Evolutionary conservation across 2,113 vertebrate species (phyloP), one percentile per base, ranked within the genome.

Genomic region (Lutjanus erythropterus): DNA sequence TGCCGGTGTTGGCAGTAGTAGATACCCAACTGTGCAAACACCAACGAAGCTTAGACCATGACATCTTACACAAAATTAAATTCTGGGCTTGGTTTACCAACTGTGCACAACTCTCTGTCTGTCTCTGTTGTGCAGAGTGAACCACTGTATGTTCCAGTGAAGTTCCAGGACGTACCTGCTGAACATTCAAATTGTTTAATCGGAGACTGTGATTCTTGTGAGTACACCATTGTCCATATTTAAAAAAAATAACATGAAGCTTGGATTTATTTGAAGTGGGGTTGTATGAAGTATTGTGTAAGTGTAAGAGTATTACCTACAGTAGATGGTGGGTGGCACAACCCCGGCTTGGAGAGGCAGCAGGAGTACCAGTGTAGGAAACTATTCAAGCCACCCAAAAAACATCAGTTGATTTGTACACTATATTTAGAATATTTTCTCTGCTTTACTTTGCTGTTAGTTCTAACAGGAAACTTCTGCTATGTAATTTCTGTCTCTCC

Each of bases 101-200:
- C 7, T 33, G 19, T 23, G 19, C 8, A 44, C 29, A 59, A 16
- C 19, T 23, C 29, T 25, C 23, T 50, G 31, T 68, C 39, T 61
- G 31, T 73, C 78, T 39, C 67, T 56, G 75, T 1, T 31, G 89
- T 95, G 46, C 93, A 99, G 98, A 98, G 98, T 90, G 98, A 99
- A 86, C 97, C 98, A 25, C 94, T 99, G 1, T 99, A 99, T 75
- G 97, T 99, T 88, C 98, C 98, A 60, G 96, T 99, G 90, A 98
- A 97, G 93, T 98, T 99, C 93, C 96, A 97, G 94, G 98, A 99
- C 68, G 91, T 97, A 31, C 91, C 96, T 52, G 85, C 90, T 78
- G 97, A 97, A 75, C 96, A 95, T 75, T 89, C 90, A 66, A 91
- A 89, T 67, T 91, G 90, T 93, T 93, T 88, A 50, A 84, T 71